A percentile compares a stretch with the other conserved stretches of the same genome.
Conservation (phyloP, 1,140 invertebrate species). For the Bombus waltoni region DNA sequence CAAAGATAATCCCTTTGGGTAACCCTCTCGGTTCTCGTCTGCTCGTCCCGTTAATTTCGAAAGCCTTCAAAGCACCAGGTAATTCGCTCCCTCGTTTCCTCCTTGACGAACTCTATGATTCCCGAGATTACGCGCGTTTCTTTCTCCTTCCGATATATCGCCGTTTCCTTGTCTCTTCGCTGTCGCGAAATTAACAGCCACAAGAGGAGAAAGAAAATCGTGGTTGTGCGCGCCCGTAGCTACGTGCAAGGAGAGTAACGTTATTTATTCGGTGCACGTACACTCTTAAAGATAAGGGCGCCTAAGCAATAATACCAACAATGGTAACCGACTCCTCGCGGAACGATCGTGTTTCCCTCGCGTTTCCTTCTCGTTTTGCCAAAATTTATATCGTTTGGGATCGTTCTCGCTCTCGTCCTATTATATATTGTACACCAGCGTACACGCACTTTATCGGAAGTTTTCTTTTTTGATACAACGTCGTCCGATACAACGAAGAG, state of each 20-base stretch:
- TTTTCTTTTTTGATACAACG: neutral
- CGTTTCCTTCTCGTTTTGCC: neutral
- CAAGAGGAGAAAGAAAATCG: neutral
- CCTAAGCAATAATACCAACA: neutral
- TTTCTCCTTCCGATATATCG: neutral
- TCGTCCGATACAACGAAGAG: too few relatives aligned
- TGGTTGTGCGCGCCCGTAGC: neutral
- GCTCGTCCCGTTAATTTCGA: constrained; percentile 9
- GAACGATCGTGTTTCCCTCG: neutral
- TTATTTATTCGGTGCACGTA: neutral
- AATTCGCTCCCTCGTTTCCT: constrained; percentile 19
- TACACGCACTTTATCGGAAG: neutral
- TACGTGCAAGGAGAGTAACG: neutral
- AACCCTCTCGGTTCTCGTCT: neutral
- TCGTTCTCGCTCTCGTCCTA: neutral
- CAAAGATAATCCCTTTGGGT: constrained; percentile 73
- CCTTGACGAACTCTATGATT: neutral
- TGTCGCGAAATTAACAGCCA: neutral
- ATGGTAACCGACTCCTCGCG: neutral
- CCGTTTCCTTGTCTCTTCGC: neutral
- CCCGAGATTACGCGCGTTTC: neutral
- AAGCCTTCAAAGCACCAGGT: neutral
- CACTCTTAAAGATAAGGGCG: neutral
- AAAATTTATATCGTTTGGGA: neutral
- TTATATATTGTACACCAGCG: neutral